Evolutionary conservation across 2,888 invertebrate species (phyloP).

Genomic region (Drosophila mimetica): DNA sequence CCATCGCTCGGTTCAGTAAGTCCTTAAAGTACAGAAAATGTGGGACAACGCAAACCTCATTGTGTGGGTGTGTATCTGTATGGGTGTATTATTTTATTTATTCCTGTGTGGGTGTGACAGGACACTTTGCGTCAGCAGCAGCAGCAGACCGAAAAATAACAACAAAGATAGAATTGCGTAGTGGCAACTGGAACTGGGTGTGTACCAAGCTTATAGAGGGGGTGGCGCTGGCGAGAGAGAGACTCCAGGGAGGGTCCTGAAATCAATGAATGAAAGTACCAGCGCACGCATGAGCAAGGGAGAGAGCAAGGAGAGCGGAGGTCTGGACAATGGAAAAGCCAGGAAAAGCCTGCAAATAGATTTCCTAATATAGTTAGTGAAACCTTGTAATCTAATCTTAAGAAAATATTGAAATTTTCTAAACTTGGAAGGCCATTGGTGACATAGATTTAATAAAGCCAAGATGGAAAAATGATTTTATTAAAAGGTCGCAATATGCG

Average conservation of each 20-base stretch:
- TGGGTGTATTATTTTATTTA: conserved; percentile 15
- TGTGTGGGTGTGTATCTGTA: conserved; percentile 55
- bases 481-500: not conserved
- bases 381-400: conserved; percentile 18
- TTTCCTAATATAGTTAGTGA: conserved; percentile 3
- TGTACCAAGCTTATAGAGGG: conserved; percentile 16
- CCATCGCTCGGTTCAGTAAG: conserved; percentile 59
- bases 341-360: conserved; percentile 8
- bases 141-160: conserved; percentile 45
- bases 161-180: conserved; percentile 53
- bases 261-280: conserved; percentile 70
- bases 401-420: conserved; percentile 13
- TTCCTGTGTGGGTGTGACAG: conserved; percentile 57
- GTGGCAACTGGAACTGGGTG: conserved; percentile 41
- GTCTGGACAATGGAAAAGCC: conserved; percentile 8
- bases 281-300: conserved; percentile 45
- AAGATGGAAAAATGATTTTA: conserved; percentile 2
- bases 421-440: not conserved
- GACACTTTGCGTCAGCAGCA: conserved; percentile 75
- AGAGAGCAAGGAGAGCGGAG: conserved; percentile 8
- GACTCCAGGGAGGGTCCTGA: conserved; percentile 33
- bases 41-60: conserved; percentile 63
- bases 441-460: not conserved
- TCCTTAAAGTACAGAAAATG: conserved; percentile 67
- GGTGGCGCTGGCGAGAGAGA: conserved; percentile 1